These are phyloP conservation scores for Alviniconcha marisindica DNA, from an alignment of 1,140 invertebrate species.

Conservation along the genomic window DNA sequence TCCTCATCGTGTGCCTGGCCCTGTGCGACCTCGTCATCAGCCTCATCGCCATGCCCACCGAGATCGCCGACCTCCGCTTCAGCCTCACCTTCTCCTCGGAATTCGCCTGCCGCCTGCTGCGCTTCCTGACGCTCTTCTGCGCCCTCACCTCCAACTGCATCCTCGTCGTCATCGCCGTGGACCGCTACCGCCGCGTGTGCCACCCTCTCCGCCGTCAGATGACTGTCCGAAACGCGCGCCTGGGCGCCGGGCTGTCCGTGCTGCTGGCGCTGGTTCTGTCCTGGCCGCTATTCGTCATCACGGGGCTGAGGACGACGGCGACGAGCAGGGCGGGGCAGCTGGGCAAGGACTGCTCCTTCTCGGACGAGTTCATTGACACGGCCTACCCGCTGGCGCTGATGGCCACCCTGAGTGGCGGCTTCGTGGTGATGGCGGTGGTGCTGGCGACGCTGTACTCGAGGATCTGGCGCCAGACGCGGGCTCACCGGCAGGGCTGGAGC, in stretches of 20 bases:
- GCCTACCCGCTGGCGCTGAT: slow-evolving; percentile 48
- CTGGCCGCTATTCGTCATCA: slow-evolving; percentile 41
- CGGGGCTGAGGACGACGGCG: slow-evolving; percentile 20
- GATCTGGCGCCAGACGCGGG: slow-evolving; percentile 52
- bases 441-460: slow-evolving; percentile 55
- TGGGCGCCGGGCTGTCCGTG: slow-evolving; percentile 2
- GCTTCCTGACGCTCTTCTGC: slow-evolving; percentile 57
- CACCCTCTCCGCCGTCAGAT: slow-evolving; percentile 57
- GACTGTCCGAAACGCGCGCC: slow-evolving; percentile 42
- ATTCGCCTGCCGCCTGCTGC: slow-evolving; percentile 60
- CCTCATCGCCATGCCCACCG: slow-evolving; percentile 53
- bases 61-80: slow-evolving; percentile 57
- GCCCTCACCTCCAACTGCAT: slow-evolving; percentile 57
- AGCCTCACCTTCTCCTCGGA: slow-evolving; percentile 54
- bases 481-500: background rate
- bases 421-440: slow-evolving; percentile 45
- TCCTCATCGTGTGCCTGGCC: slow-evolving; percentile 45
- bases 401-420: slow-evolving; percentile 51
- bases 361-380: slow-evolving; percentile 48
- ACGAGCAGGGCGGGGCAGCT: slow-evolving; percentile 35
- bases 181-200: slow-evolving; percentile 62
- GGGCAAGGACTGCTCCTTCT: slow-evolving; percentile 59
- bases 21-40: slow-evolving; percentile 50
- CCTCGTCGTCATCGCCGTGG: slow-evolving; percentile 61
- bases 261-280: slow-evolving; percentile 18